Evolutionary conservation across 2,888 invertebrate genomes (phyloP), one percentile per base, ranked within the genome.

Genomic region (Luperina testacea): DNA sequence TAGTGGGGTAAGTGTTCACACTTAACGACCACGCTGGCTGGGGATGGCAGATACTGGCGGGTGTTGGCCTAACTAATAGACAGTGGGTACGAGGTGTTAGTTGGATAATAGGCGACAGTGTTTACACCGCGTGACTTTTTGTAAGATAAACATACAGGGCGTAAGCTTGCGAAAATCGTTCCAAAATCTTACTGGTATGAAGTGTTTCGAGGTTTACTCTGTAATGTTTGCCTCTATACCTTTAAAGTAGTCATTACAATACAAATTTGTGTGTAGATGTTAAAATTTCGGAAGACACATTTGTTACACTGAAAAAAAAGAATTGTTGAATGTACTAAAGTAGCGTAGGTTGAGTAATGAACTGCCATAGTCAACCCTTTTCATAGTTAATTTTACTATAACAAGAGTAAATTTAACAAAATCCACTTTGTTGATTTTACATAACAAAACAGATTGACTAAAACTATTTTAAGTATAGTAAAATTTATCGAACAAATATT

Each of bases 111-210:
- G 88, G 45, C 15, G 82, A 85, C 88, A 77, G 72, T 92, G 93
- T 93, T 94, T 92, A 89, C 90, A 86, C 87, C 86, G 84, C 84
- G 85, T 83, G 87, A 93, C 93, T 93, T 94, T 94, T 93, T 93
- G 90, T 91, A 91, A 91, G 80, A 91, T 87, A 92, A 94, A 83
- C 76, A 93, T 94, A 72, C 73, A 65, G 53, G 32, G 57, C 51
- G 38, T 13, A 67, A 27, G 45, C 67, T 63, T 53, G 13, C 38
- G 57, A 38, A 20, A 61, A 38, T 38, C 27, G 24, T 32, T 63
- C 20, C 7, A 69, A 69, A 53, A 69, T 32, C 24, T 27, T 64
- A 20, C 42, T 7, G 11, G 51, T 53, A n/a, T 48, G 24, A 48
- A 38, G n/a, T 27, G 32, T n/a, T 64, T 24, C 8, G 1, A 45